Evolutionary conservation across 2,888 invertebrate genomes (phyloP).

Genomic region (Aleiodes alternator): DNA sequence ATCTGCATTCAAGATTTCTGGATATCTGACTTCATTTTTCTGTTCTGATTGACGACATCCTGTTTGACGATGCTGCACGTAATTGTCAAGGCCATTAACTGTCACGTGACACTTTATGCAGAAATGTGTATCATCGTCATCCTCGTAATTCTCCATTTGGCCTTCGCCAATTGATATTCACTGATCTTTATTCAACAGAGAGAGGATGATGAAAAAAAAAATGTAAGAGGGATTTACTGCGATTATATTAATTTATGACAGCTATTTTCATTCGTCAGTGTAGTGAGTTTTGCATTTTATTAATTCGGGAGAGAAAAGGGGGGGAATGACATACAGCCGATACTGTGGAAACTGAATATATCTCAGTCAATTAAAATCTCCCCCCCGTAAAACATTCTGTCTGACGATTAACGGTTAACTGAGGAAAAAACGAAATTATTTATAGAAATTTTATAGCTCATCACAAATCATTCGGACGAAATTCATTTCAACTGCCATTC

Average conservation of each 20-base stretch:
- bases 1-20: slow-evolving; percentile 82
- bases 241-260: slow-evolving; percentile 15
- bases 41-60: slow-evolving; percentile 77
- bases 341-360: slow-evolving; percentile 17
- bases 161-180: too few species aligned
- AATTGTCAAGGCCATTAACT: slow-evolving; percentile 89
- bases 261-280: neutral
- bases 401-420: slow-evolving; percentile 3
- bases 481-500: slow-evolving; percentile 24
- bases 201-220: neutral
- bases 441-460: slow-evolving; percentile 15
- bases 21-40: slow-evolving; percentile 61
- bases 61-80: slow-evolving; percentile 88
- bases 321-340: neutral
- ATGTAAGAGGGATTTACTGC: neutral
- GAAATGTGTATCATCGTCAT: slow-evolving; percentile 89
- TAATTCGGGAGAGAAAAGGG: neutral
- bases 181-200: neutral
- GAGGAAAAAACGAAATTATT: neutral
- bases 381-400: slow-evolving; percentile 2
- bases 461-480: slow-evolving; percentile 18
- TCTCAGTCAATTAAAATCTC: slow-evolving; percentile 32
- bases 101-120: slow-evolving; percentile 92
- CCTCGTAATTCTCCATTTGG: slow-evolving; percentile 76
- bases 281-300: neutral